phyloP scores from a whole-genome alignment of 2,797 vertebrate species.

The Oryzias sinensis region DNA sequence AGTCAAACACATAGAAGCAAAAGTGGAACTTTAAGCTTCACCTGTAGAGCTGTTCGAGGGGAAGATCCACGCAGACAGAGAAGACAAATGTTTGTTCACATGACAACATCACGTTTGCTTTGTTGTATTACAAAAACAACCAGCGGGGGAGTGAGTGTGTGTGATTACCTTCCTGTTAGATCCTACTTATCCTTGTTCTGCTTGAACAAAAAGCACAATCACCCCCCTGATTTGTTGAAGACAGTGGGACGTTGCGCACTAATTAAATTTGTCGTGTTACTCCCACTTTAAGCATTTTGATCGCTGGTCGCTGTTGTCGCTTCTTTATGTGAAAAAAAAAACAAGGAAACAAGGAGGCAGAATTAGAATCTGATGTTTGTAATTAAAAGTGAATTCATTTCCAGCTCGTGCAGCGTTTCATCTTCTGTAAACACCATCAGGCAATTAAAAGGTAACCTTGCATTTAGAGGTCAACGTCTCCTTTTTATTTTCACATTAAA shows the following conservation, averaged over 20 bases:
- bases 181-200: not conserved
- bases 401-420: conserved; percentile 27
- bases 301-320: too few species aligned
- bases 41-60: too few species aligned
- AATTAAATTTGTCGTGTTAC: conserved; percentile 13
- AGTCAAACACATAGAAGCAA: too few species aligned
- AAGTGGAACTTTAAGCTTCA: too few species aligned
- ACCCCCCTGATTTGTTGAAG: conserved; percentile 13
- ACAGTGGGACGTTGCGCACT: conserved; percentile 16
- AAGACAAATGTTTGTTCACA: too few species aligned
- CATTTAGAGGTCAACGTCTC: conserved; percentile 52
- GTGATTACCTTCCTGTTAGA: not conserved
- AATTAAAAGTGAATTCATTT: conserved; percentile 68
- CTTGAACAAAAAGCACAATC: conserved; percentile 1
- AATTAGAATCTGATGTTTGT: conserved; percentile 61
- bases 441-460: conserved; percentile 66
- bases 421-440: conserved; percentile 51
- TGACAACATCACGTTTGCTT: too few species aligned
- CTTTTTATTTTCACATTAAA: conserved; percentile 23
- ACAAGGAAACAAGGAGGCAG: conserved; percentile 26
- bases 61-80: too few species aligned
- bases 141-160: not conserved
- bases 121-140: not conserved
- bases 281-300: conserved; percentile 1
- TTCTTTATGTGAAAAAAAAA: too few species aligned